phyloP scores from a whole-genome alignment of 2,113 vertebrate species.

The Deroptyus accipitrinus region DNA sequence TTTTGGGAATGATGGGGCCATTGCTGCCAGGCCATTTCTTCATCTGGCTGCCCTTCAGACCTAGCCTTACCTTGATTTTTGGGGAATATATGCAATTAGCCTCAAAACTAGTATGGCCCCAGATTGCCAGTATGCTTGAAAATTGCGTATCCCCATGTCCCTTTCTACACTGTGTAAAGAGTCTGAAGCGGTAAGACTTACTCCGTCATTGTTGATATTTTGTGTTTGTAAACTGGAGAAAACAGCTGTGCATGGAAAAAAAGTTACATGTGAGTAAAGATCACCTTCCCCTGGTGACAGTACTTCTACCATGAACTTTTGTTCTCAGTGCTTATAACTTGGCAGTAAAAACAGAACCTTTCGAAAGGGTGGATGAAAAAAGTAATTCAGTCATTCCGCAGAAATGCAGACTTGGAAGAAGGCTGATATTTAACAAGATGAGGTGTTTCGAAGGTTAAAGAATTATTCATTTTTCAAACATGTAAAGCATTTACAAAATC shows the following conservation, averaged over 20 bases:
- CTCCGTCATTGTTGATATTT: neutral
- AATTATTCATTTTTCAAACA: neutral
- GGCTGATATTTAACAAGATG: neutral
- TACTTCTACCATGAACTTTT: neutral
- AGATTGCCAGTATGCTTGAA: neutral
- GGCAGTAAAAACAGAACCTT: neutral
- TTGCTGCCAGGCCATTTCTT: neutral
- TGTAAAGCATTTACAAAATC: neutral
- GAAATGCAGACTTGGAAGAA: neutral
- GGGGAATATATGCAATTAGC: neutral
- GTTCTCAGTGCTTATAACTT: neutral
- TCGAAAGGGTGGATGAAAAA: neutral
- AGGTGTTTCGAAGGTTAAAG: neutral
- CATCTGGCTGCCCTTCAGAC: neutral
- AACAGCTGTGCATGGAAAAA: neutral
- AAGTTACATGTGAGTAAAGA: neutral
- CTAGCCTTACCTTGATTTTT: neutral
- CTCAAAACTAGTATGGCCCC: neutral
- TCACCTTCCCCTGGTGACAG: neutral
- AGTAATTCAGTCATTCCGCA: neutral
- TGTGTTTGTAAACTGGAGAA: neutral
- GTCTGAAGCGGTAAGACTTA: neutral
- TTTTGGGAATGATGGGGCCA: neutral
- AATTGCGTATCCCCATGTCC: accelerated
- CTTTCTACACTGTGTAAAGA: neutral